phyloP scores from a whole-genome alignment of 2,797 vertebrate species.

The Lutjanus argentimaculatus region DNA sequence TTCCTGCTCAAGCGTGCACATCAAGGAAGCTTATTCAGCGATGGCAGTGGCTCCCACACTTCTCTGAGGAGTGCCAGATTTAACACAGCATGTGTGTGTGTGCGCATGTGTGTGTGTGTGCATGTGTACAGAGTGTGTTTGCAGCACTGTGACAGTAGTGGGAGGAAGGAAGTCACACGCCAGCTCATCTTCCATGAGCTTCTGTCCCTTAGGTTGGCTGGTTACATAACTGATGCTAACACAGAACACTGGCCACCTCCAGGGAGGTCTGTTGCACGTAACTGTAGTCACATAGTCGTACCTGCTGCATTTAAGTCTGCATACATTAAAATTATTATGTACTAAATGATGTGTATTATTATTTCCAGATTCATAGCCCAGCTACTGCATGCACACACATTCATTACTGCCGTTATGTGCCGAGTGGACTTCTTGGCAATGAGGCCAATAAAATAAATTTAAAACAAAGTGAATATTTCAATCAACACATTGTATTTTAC shows the following conservation, averaged over 20 bases:
- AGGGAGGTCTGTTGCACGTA: slow-evolving; percentile 58
- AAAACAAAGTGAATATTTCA: neutral
- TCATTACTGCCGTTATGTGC: neutral
- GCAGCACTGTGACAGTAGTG: slow-evolving; percentile 69
- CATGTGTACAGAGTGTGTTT: slow-evolving; percentile 42
- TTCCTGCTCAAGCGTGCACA: slow-evolving; percentile 33
- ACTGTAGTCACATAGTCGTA: slow-evolving; percentile 50
- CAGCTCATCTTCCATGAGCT: slow-evolving; percentile 79
- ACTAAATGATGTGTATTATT: neutral
- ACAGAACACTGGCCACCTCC: slow-evolving; percentile 71
- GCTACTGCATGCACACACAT: neutral
- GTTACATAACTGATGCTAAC: slow-evolving; percentile 79
- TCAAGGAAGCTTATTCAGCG: slow-evolving; percentile 52
- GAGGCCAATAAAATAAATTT: neutral
- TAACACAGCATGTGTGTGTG: slow-evolving; percentile 51
- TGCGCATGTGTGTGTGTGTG: slow-evolving; percentile 38
- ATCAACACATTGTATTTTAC: too few relatives aligned
- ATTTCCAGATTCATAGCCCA: slow-evolving; percentile 5
- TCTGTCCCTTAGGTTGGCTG: slow-evolving; percentile 76
- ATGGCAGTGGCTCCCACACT: slow-evolving; percentile 48
- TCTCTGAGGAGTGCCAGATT: slow-evolving; percentile 67
- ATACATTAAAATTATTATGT: neutral
- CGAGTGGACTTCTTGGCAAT: neutral
- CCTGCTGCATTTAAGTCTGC: slow-evolving; percentile 49
- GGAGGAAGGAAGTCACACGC: slow-evolving; percentile 81